These are phyloP conservation scores for Mus minutoides DNA, from an alignment of 2,797 vertebrate genomes.

Conservation along the genomic window DNA sequence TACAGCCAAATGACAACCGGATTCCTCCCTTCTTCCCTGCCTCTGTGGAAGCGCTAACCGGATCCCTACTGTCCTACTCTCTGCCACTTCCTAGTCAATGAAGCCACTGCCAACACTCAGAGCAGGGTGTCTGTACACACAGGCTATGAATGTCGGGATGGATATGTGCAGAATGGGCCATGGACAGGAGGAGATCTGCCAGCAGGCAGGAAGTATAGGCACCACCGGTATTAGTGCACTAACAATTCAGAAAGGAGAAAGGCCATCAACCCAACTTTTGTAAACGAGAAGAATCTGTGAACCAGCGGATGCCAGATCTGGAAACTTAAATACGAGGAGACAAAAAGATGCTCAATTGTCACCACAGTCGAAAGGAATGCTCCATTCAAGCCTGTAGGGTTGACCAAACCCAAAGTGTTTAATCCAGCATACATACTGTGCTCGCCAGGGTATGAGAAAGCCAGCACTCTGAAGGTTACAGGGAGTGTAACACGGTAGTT, in stretches of 20 bases:
- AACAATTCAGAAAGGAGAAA: constrained; percentile 28
- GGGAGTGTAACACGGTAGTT: background rate
- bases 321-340: constrained; percentile 4
- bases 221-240: too few relatives aligned
- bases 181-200: background rate
- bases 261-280: background rate
- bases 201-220: background rate
- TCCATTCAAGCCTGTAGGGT: background rate
- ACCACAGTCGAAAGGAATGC: constrained; percentile 24
- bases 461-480: background rate
- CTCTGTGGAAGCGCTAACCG: background rate
- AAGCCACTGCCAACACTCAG: background rate
- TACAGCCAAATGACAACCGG: background rate
- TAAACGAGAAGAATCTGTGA: constrained; percentile 64
- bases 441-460: background rate
- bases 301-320: constrained; percentile 31
- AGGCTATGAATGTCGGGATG: background rate
- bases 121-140: background rate
- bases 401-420: constrained; percentile 16
- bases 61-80: background rate
- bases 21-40: background rate
- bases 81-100: background rate
- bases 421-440: background rate
- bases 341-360: background rate
- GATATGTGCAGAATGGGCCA: background rate